Conservation (phyloP, 1,140 invertebrate genomes). For the Laupala kohalensis region DNA sequence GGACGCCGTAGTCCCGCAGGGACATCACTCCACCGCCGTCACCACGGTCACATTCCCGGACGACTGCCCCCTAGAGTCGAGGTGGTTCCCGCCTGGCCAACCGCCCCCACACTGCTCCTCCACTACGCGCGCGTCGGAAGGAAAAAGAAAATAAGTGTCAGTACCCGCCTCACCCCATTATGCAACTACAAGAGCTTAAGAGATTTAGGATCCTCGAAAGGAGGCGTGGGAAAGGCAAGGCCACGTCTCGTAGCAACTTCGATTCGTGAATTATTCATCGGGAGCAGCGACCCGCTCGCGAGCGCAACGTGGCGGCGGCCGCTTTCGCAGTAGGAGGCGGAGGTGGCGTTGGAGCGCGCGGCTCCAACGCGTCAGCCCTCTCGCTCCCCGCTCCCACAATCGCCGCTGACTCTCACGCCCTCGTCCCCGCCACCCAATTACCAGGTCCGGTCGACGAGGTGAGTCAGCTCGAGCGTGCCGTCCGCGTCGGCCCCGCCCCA, state of each 20-base stretch:
- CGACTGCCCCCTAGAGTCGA: too few species aligned
- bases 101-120: too few species aligned
- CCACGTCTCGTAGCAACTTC: background rate
- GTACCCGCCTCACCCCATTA: background rate
- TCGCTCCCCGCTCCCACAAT: too few species aligned
- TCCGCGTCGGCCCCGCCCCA: background rate
- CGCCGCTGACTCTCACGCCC: too few species aligned
- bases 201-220: slow-evolving; percentile 4
- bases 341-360: background rate
- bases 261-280: slow-evolving; percentile 7
- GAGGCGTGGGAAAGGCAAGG: background rate
- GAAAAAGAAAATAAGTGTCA: too few species aligned
- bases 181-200: slow-evolving; percentile 6
- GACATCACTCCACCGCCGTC: background rate
- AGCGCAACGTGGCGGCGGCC: background rate
- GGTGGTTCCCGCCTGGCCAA: too few species aligned
- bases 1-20: background rate
- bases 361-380: too few species aligned
- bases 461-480: background rate
- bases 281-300: background rate
- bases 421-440: too few species aligned
- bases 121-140: too few species aligned
- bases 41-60: too few species aligned
- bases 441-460: background rate
- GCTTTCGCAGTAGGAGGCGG: background rate